Evolutionary conservation across 2,113 vertebrate species (phyloP).

Genomic region (Neotragus pygmaeus): DNA sequence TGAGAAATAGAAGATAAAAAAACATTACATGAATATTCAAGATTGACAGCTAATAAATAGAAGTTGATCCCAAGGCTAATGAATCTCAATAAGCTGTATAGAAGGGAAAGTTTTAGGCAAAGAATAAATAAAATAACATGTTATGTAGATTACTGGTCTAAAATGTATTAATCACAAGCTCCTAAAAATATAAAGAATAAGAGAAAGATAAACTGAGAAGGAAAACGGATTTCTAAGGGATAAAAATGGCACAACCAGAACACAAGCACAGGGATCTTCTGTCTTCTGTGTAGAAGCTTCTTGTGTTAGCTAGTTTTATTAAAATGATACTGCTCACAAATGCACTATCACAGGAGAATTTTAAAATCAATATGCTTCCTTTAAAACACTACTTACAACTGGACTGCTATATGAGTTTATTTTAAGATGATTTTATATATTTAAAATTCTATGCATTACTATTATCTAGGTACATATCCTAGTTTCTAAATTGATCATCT

Average conservation of each 20-base stretch:
- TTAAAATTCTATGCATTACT: not conserved
- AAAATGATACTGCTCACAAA: not conserved
- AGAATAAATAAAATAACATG: not conserved
- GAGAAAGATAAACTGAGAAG: not conserved
- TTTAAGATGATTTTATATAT: not conserved
- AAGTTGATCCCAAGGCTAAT: not conserved
- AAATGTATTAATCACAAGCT: not conserved
- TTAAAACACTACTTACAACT: not conserved
- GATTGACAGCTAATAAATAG: not conserved
- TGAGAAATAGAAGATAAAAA: not conserved
- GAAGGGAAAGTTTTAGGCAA: not conserved
- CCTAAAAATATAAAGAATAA: not conserved
- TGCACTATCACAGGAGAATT: not conserved
- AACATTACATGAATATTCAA: not conserved
- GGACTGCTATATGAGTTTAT: not conserved
- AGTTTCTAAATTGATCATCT: not conserved
- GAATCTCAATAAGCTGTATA: not conserved
- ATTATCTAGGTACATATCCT: not conserved
- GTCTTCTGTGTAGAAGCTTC: not conserved
- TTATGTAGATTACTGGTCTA: not conserved
- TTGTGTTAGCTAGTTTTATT: not conserved
- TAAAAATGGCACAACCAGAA: not conserved
- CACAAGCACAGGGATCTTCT: not conserved
- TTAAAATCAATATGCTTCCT: not conserved
- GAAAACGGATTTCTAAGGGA: not conserved